Percentiles rank a stretch among this genome's conserved stretches.
Conservation (phyloP, 1,140 invertebrate species). For the Aphidius gifuensis region DNA sequence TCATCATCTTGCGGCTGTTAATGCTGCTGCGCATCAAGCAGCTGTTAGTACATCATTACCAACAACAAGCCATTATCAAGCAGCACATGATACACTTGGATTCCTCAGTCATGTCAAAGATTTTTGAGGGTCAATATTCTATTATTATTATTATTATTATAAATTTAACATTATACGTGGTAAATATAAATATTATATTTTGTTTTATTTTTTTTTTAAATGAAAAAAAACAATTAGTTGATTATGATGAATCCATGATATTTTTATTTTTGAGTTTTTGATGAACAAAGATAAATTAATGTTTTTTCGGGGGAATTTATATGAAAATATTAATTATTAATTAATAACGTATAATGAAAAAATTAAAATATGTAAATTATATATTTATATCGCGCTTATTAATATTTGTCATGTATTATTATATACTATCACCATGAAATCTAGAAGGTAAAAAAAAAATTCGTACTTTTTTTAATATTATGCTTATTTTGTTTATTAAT, state of each 20-base stretch:
- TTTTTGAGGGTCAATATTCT: slow-evolving; percentile 49
- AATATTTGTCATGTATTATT: no score
- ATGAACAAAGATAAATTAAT: no score
- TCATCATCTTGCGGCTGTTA: slow-evolving; percentile 43
- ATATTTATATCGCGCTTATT: no score
- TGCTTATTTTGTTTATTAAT: slow-evolving; percentile 28
- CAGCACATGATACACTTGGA: slow-evolving; percentile 47
- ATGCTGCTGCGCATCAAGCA: slow-evolving; percentile 48
- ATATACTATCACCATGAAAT: no score
- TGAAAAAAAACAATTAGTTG: no score
- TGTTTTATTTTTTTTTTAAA: no score
- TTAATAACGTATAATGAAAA: no score
- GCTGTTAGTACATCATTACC: slow-evolving; percentile 37
- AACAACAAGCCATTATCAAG: slow-evolving; percentile 45
- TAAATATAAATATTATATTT: neutral
- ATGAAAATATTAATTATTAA: no score
- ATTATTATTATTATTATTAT: slow-evolving; percentile 28
- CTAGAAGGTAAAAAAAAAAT: neutral
- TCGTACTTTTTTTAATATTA: slow-evolving; percentile 25
- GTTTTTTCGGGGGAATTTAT: no score
- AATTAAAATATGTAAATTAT: no score
- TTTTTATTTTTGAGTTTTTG: no score
- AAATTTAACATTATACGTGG: neutral
- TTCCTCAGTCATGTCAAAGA: slow-evolving; percentile 53
- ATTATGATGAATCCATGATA: no score